These are phyloP conservation scores for Hyposoter didymator DNA, from an alignment of 2,888 invertebrate species.

Conservation along the genomic window DNA sequence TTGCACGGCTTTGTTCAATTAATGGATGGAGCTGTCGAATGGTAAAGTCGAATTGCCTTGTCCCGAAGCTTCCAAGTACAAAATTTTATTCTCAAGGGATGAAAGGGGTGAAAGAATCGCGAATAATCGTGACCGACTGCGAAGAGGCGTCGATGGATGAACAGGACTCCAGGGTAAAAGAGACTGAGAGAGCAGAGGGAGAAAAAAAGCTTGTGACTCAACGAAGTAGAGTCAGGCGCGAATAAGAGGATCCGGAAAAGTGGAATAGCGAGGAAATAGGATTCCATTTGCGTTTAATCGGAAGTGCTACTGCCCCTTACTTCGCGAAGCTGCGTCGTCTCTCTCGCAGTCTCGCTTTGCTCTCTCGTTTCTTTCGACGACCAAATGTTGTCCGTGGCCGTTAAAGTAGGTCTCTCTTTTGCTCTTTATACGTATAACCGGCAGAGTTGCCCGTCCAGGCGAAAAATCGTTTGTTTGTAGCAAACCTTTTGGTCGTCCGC, in stretches of 20 bases:
- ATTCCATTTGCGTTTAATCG: constrained; percentile 75
- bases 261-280: constrained; percentile 73
- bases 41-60: not conserved
- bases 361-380: constrained; percentile 6
- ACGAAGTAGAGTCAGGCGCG: constrained; percentile 63
- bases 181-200: not conserved
- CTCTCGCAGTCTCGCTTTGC: constrained; percentile 15
- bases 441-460: constrained; percentile 59
- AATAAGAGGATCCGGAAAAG: constrained; percentile 67
- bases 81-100: constrained; percentile 29
- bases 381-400: constrained; percentile 12
- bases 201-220: constrained; percentile 18
- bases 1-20: constrained; percentile 6
- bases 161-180: not conserved
- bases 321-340: not conserved
- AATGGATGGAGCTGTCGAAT: constrained; percentile 10
- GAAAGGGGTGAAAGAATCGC: constrained; percentile 28
- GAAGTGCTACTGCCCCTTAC: constrained; percentile 65
- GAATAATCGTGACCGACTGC: constrained; percentile 48
- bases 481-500: constrained; percentile 65
- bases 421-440: constrained; percentile 31
- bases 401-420: constrained; percentile 51
- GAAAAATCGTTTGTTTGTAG: constrained; percentile 71
- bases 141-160: constrained; percentile 24
- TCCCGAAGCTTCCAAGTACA: constrained; percentile 15